phyloP scores from a whole-genome alignment of 2,888 invertebrate genomes.

The Drosophila maculinotata region DNA sequence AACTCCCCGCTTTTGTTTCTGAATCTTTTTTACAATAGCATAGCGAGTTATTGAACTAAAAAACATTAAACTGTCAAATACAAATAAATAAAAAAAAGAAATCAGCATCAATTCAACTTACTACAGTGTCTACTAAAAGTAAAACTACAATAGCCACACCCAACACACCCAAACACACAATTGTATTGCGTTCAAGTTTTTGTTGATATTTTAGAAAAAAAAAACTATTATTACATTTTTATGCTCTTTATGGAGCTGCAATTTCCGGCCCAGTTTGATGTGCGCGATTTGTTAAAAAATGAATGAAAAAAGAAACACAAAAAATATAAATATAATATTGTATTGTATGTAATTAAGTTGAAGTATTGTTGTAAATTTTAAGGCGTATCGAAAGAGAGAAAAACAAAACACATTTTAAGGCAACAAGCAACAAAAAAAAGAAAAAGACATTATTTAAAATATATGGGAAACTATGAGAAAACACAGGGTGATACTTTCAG shows the following conservation, averaged over 20 bases:
- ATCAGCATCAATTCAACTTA: slow-evolving; percentile 66
- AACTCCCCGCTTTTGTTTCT: neutral
- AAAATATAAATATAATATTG: slow-evolving; percentile 47
- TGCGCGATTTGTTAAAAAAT: slow-evolving; percentile 69
- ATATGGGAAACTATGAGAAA: slow-evolving; percentile 80
- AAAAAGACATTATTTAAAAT: slow-evolving; percentile 59
- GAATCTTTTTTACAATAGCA: too few species aligned
- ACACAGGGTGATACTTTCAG: slow-evolving; percentile 84
- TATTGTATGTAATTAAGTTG: slow-evolving; percentile 69
- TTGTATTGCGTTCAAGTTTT: slow-evolving; percentile 59
- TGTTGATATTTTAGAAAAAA: slow-evolving; percentile 42
- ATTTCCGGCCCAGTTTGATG: slow-evolving; percentile 68
- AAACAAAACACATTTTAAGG: slow-evolving; percentile 45
- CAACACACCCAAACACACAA: slow-evolving; percentile 51
- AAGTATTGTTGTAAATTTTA: slow-evolving; percentile 79
- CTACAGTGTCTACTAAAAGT: slow-evolving; percentile 79
- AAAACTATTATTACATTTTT: slow-evolving; percentile 48
- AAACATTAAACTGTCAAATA: slow-evolving; percentile 31
- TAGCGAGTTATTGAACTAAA: slow-evolving; percentile 32
- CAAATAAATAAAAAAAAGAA: slow-evolving; percentile 39
- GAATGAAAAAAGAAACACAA: slow-evolving; percentile 34
- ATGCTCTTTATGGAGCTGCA: slow-evolving; percentile 47
- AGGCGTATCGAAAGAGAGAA: slow-evolving; percentile 53
- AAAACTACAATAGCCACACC: slow-evolving; percentile 74
- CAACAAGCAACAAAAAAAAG: slow-evolving; percentile 29